Conservation (phyloP, 2,113 vertebrate species). For the Atherinomorus stipes region DNA sequence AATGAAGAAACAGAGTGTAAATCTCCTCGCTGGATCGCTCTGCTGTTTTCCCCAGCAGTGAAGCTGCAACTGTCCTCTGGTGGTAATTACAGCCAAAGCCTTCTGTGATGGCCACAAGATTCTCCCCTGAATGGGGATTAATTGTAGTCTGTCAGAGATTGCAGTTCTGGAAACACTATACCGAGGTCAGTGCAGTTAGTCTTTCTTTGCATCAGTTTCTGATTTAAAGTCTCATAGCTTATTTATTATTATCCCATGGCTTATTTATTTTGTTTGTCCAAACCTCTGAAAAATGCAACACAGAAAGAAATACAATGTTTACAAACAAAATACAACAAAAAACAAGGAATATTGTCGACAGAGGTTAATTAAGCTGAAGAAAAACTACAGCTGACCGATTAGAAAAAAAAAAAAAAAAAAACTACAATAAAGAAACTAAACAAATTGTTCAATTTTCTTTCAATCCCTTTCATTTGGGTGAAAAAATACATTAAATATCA, state of each 20-base stretch:
- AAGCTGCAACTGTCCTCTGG: conserved; percentile 29
- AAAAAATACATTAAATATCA: neutral
- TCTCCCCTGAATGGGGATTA: conserved; percentile 5
- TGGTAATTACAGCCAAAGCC: conserved; percentile 31
- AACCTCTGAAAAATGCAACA: neutral
- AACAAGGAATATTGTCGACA: no score
- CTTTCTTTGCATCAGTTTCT: neutral
- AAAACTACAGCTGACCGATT: no score
- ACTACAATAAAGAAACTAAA: neutral
- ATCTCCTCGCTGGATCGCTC: conserved; percentile 28
- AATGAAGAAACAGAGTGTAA: conserved; percentile 23
- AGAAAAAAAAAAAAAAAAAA: neutral
- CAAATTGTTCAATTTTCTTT: no score
- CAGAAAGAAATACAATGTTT: no score
- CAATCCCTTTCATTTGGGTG: neutral
- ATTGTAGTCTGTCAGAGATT: conserved; percentile 15
- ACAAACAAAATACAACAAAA: no score
- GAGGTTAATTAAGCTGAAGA: no score
- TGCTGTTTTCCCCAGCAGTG: conserved; percentile 14
- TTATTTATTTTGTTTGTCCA: no score
- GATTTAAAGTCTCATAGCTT: neutral
- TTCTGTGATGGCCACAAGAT: conserved; percentile 13
- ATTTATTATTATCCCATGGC: neutral
- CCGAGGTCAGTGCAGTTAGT: neutral
- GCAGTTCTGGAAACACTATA: neutral